Evolutionary conservation across 2,888 invertebrate genomes (phyloP).

Genomic region (Pseudococcus viburni): DNA sequence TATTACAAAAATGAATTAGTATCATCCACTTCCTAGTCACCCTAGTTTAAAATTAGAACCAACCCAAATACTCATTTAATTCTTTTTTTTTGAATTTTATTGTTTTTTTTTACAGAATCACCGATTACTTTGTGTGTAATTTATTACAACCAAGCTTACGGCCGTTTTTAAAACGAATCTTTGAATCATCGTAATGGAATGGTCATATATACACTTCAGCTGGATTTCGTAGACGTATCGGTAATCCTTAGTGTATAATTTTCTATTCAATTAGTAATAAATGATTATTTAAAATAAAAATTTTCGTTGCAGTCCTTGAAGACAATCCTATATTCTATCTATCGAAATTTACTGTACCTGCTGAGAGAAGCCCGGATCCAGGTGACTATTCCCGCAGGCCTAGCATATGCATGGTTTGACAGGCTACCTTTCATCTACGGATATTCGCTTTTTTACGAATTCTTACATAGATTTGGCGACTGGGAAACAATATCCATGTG

Average conservation of each 20-base stretch:
- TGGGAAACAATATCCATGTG: conserved; percentile 10
- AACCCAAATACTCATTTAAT: neutral
- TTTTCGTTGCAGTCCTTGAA: too few species aligned
- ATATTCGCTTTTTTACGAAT: conserved; percentile 12
- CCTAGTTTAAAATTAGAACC: too few species aligned
- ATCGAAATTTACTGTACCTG: neutral
- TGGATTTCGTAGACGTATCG: neutral
- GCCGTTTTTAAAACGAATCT: neutral
- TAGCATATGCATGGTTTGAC: neutral
- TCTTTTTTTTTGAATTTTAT: too few species aligned
- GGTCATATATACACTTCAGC: neutral
- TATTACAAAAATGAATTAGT: too few species aligned
- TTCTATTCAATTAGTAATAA: too few species aligned
- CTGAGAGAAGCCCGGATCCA: neutral
- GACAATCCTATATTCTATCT: neutral
- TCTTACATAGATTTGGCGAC: conserved; percentile 7
- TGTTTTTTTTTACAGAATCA: neutral
- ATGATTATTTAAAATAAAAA: too few species aligned
- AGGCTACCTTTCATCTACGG: neutral
- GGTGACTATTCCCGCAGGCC: neutral
- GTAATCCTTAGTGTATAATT: too few species aligned
- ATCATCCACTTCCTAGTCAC: too few species aligned
- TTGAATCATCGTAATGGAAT: neutral
- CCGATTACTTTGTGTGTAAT: neutral
- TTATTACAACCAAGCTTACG: neutral